A percentile compares a stretch with the other conserved stretches of the same genome.
These are phyloP conservation scores for Gambusia holbrooki DNA, from an alignment of 2,113 vertebrate species.

Conservation along the genomic window DNA sequence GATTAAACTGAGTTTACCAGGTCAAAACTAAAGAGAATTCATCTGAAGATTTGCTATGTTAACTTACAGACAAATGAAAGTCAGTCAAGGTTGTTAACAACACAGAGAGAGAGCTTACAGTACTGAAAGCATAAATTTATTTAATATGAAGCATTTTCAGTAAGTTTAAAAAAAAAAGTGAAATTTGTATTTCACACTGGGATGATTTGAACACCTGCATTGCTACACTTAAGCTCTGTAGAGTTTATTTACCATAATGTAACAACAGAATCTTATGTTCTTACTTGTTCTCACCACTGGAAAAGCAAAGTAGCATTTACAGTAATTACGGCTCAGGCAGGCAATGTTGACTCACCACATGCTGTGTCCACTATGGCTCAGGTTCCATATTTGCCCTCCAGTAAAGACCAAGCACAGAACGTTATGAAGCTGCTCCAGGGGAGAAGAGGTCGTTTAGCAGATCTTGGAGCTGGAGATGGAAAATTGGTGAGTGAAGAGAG, in stretches of 20 bases:
- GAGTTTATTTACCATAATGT: not conserved
- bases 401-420: constrained; percentile 72
- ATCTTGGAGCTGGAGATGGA: constrained; percentile 83
- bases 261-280: not conserved
- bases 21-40: not conserved
- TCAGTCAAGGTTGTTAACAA: constrained; percentile 21
- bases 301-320: not conserved
- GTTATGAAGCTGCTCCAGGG: constrained; percentile 75
- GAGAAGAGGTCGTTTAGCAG: constrained; percentile 72
- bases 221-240: not conserved
- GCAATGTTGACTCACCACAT: constrained; percentile 2
- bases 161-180: not conserved
- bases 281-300: not conserved
- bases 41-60: constrained; percentile 3
- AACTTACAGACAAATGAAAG: constrained; percentile 3
- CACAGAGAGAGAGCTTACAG: not conserved
- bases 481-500: constrained; percentile 66
- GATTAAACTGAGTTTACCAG: constrained; percentile 10
- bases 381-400: constrained; percentile 82
- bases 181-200: constrained; percentile 3
- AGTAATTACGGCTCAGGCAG: not conserved
- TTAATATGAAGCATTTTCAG: constrained; percentile 1
- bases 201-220: not conserved
- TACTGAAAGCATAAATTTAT: not conserved
- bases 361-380: constrained; percentile 52